phyloP scores from a whole-genome alignment of 2,797 vertebrate species.

The Cirrhinus molitorella region DNA sequence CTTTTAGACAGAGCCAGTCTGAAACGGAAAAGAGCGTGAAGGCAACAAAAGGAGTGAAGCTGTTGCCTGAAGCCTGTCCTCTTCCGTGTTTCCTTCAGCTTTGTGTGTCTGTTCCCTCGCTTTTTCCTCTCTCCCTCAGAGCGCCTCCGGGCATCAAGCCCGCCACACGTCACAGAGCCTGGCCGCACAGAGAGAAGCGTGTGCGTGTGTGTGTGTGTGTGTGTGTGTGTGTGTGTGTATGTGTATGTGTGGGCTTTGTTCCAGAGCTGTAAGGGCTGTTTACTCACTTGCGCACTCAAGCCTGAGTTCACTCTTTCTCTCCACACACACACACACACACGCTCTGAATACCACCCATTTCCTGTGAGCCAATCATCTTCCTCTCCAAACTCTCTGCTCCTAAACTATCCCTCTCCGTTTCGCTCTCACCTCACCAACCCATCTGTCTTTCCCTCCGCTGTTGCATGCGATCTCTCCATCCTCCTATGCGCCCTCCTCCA shows the following conservation, averaged over 20 bases:
- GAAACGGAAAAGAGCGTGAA: constrained; percentile 27
- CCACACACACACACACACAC: constrained; percentile 7
- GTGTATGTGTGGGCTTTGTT: constrained; percentile 37
- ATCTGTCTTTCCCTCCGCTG: constrained; percentile 58
- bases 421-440: constrained; percentile 55
- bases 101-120: constrained; percentile 36
- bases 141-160: constrained; percentile 41
- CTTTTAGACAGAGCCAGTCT: constrained; percentile 18
- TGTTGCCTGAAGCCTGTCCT: constrained; percentile 68
- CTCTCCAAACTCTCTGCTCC: constrained; percentile 69
- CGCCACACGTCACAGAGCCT: constrained; percentile 54
- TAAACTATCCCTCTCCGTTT: constrained; percentile 44
- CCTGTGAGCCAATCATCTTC: constrained; percentile 70
- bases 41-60: constrained; percentile 33
- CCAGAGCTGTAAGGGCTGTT: constrained; percentile 50
- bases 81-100: constrained; percentile 55
- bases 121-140: constrained; percentile 42
- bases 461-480: constrained; percentile 57
- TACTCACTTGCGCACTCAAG: constrained; percentile 50
- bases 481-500: constrained; percentile 52
- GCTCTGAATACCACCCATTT: constrained; percentile 69
- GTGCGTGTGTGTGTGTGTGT: background rate
- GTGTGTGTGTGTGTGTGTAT: background rate
- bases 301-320: constrained; percentile 22
- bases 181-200: constrained; percentile 37